Evolutionary conservation across 2,113 vertebrate species (phyloP), one percentile per base, ranked within the genome.

Genomic region (Abramis brama): DNA sequence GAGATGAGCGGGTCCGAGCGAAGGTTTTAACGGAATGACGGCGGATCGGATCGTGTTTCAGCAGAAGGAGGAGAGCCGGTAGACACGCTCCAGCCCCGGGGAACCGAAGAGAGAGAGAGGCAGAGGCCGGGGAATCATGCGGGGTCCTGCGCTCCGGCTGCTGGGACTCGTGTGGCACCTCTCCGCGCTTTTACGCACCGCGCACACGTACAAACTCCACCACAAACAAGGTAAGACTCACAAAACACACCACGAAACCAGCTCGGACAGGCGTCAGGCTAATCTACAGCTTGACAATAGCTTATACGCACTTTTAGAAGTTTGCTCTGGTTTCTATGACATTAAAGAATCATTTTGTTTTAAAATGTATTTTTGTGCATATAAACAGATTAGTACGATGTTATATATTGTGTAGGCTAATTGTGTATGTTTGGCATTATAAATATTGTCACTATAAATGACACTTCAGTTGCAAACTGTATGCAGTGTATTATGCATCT

Each of bases 191-290:
- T 86, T 94, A 91, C 39, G 92, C 86, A 91, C 79, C 81, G 92
- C 95, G 13, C 90, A 94, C 93, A 94, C 94, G 84, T 75, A 95
- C 83, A 95, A 92, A 87, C 91, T 97, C 88, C 97, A 97, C 92
- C 97, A 96, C 33, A 93, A 95, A 88, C 97, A 98, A 97, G 97
- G 97, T 98, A 94, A 73, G 39, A 91, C 45, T 30, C 43, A 25
- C 23, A 47, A 74, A 74, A 25, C 2, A 36, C 66, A 36, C 19
- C 36, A 43, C 39, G 1, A 43, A 15, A 7, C 70, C 21, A 23
- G 71, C 1, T 2, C 21, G 43, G 4, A 71, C 68, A 71, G 19
- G 19, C 19, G 68, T 1, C 68, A 71, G 9, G 39, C 19, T 43
- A 9, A 39, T 39, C 6, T 23, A 10, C 33, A 71, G 33, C 19